These are phyloP conservation scores for Sturnus vulgaris DNA, from an alignment of 2,113 vertebrate species.

Conservation along the genomic window DNA sequence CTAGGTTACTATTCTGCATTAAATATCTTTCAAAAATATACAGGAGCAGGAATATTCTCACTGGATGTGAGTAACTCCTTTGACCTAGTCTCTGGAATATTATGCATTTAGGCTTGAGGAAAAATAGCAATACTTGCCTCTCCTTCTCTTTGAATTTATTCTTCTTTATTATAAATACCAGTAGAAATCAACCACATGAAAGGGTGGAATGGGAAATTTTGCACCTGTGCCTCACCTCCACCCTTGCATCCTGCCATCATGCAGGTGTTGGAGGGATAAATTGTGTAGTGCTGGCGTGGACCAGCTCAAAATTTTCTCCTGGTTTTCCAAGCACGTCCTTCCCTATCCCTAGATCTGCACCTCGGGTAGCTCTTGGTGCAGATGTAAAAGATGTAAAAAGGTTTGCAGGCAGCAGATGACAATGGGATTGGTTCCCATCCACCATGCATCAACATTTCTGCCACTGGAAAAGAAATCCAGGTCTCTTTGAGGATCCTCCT, in stretches of 20 bases:
- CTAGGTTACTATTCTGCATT: conserved; percentile 2
- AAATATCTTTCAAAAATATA: background rate
- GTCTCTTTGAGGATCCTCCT: background rate
- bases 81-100: background rate
- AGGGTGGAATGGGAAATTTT: background rate
- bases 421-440: background rate
- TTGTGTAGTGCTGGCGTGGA: background rate
- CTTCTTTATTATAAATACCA: background rate
- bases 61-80: background rate
- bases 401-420: background rate
- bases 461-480: background rate
- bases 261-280: background rate
- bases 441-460: background rate
- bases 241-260: background rate
- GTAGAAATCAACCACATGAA: background rate
- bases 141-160: background rate
- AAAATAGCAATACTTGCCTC: background rate
- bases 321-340: background rate
- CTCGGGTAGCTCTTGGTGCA: background rate
- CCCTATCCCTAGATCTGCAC: background rate
- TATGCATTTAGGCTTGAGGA: background rate
- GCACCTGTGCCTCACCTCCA: background rate
- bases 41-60: background rate
- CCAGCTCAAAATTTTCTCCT: background rate
- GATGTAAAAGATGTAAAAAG: background rate